A percentile compares a stretch with the other conserved stretches of the same genome.
Conservation (phyloP, 2,113 vertebrate genomes). For the Melanerpes aurifrons region DNA sequence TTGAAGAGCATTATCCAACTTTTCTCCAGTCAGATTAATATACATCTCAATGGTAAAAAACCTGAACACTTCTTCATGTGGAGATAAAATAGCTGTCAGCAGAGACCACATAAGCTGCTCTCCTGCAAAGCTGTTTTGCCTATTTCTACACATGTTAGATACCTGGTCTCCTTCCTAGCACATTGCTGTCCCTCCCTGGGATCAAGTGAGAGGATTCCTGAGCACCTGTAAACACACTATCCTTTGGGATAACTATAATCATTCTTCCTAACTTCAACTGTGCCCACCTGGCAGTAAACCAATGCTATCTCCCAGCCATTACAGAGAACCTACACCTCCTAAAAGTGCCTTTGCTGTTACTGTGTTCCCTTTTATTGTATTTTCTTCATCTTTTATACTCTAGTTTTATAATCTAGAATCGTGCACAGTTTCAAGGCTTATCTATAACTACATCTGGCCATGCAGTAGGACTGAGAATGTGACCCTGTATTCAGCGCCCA, state of each 20-base stretch:
- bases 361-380: not conserved
- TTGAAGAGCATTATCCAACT: not conserved
- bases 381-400: not conserved
- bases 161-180: not conserved
- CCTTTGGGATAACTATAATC: not conserved
- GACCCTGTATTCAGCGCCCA: too few species aligned
- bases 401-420: not conserved
- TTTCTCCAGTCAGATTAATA: not conserved
- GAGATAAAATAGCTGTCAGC: not conserved
- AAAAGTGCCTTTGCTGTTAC: not conserved
- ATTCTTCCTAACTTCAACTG: not conserved
- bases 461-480: too few species aligned
- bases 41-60: not conserved
- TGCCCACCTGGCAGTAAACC: not conserved
- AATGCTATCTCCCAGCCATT: not conserved
- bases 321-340: not conserved
- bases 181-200: not conserved
- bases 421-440: not conserved
- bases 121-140: not conserved
- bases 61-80: not conserved
- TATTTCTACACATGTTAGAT: not conserved
- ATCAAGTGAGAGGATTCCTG: not conserved
- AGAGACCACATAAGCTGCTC: not conserved
- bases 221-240: not conserved
- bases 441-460: not conserved